Conservation (phyloP, 2,797 vertebrate species). For the Pangasius macronema region DNA sequence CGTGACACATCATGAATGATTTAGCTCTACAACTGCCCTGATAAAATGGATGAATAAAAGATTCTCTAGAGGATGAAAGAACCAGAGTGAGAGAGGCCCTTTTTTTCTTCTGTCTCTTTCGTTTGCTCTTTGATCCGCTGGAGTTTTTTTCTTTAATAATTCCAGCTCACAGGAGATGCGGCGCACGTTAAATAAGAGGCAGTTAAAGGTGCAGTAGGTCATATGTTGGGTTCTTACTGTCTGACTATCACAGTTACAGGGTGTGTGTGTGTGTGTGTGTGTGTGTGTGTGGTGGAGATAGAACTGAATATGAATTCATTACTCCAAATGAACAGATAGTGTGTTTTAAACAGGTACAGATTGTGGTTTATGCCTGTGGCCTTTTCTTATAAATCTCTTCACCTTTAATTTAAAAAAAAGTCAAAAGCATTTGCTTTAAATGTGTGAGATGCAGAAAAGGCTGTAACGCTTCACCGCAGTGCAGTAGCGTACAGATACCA, state of each 20-base stretch:
- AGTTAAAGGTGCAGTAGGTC: neutral
- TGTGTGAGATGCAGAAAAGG: neutral
- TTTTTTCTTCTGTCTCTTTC: neutral
- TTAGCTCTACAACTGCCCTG: slow-evolving; percentile 34
- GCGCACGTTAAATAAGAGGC: neutral
- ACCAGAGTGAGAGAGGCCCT: neutral
- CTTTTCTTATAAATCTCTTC: neutral
- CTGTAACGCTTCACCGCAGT: neutral
- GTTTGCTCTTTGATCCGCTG: neutral
- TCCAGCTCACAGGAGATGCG: neutral
- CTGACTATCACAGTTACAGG: neutral
- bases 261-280: slow-evolving; percentile 5
- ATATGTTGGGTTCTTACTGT: neutral
- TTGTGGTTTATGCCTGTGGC: neutral
- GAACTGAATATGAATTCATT: neutral
- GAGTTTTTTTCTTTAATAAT: neutral
- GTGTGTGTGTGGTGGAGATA: neutral
- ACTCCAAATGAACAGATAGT: neutral
- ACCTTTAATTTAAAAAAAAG: neutral
- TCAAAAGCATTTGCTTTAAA: neutral
- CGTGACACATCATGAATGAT: slow-evolving; percentile 31
- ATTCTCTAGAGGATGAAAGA: slow-evolving; percentile 21
- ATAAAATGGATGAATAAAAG: slow-evolving; percentile 41
- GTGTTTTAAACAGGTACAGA: neutral
- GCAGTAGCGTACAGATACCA: neutral